Base-by-base conservation (phyloP, 2,797 vertebrate species). In the Hoplostethus atlanticus region DNA sequence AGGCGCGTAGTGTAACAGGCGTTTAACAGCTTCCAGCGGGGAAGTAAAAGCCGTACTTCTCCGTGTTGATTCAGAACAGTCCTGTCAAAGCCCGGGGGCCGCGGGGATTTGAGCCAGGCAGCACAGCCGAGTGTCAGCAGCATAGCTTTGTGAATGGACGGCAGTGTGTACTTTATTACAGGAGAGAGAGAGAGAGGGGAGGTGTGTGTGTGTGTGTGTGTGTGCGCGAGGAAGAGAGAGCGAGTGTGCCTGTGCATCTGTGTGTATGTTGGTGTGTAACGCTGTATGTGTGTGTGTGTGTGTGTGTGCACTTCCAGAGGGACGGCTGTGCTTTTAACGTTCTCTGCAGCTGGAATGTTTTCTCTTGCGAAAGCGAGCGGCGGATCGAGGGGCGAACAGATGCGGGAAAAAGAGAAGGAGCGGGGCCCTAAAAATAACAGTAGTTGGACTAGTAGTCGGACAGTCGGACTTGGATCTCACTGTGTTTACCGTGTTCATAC, bases 141-240 rank as follows among this genome's bases (percentile, higher is more conserved):
- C 76, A 73, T 42, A 65, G 82, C 81, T 86, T 76, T 86, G 83
- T 92, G 90, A 94, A 93, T 92, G 81, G 89, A 86, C 38, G 65
- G 79, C 86, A 88, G 83, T 91, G 91, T 92, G 89, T 87, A 74
- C 90, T 93, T 90, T 90, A 90, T 91, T 90, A 86, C 80, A 69
- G 84, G 72, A 78, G 80, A 77, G 36, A 6, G 40, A 72, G 57
- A 77, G 36, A 6, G 40, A 72, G 57, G 73, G 69, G 71, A 68
- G 64, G 58, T 78, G 81, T 73, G 71, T 77, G 57, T 64, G 59
- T 30, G 51, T 47, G 65, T 53, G 59, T 25, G 51, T 68, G 21
- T 58, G 40, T 46, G 34, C 16, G 16, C 6, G 38, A 55, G 48
- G 17, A 64, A 67, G 73, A 53, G 30, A 7, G 53, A n/a, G 30